phyloP scores from a whole-genome alignment of 2,113 vertebrate genomes.

The Pseudopipra pipra region DNA sequence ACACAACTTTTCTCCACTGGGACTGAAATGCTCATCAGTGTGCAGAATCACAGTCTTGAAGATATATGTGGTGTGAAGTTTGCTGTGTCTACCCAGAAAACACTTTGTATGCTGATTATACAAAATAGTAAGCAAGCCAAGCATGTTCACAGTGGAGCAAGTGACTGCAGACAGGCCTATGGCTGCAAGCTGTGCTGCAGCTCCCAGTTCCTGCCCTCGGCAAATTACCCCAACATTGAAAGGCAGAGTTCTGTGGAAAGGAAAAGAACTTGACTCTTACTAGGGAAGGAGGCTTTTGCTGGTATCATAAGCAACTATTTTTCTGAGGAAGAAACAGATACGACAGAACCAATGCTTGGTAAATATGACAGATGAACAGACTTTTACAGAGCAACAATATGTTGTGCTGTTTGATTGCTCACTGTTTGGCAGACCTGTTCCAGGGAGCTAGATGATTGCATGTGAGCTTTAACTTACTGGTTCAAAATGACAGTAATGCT shows the following conservation, averaged over 20 bases:
- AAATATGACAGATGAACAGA: constrained; percentile 32
- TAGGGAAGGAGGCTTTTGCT: not conserved
- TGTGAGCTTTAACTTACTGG: not conserved
- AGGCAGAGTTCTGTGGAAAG: not conserved
- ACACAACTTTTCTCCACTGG: not conserved
- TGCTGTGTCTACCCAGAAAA: not conserved
- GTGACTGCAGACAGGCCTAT: not conserved
- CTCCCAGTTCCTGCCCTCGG: not conserved
- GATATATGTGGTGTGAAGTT: not conserved
- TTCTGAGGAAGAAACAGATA: not conserved
- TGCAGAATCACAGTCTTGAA: not conserved
- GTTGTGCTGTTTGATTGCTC: constrained; percentile 31
- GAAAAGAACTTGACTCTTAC: not conserved
- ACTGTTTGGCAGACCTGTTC: not conserved
- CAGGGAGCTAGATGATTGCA: not conserved
- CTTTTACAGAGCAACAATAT: not conserved
- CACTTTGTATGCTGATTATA: not conserved
- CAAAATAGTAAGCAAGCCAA: not conserved
- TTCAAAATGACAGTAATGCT: not conserved
- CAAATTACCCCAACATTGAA: not conserved
- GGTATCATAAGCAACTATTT: not conserved
- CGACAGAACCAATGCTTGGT: not conserved
- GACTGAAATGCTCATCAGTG: not conserved
- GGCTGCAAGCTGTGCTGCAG: not conserved
- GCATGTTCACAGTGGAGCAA: accelerated